These are phyloP conservation scores for Agrypnus murinus DNA, from an alignment of 2,888 invertebrate genomes.

Conservation along the genomic window DNA sequence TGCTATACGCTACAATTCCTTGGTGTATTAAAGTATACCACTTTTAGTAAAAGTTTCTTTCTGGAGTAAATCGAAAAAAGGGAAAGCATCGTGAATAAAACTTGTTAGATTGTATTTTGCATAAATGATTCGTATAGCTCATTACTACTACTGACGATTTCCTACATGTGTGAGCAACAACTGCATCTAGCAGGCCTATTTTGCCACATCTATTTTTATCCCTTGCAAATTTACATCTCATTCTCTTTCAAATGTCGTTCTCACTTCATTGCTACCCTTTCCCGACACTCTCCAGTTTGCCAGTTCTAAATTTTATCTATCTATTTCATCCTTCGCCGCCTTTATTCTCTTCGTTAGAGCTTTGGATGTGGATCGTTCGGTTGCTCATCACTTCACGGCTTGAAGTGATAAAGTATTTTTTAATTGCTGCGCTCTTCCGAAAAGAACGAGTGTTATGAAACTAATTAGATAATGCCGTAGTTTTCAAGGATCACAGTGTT, in stretches of 20 bases:
- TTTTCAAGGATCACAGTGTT: conserved; percentile 24
- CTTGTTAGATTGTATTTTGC: too few relatives aligned
- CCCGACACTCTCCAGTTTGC: conserved; percentile 34
- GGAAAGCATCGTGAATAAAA: too few relatives aligned
- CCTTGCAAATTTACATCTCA: conserved; percentile 63
- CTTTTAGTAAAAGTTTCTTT: background rate
- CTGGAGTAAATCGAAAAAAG: background rate
- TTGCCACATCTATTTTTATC: conserved; percentile 57
- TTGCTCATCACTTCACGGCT: conserved; percentile 31
- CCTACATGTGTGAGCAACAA: conserved; percentile 50
- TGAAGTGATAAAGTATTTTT: conserved; percentile 45
- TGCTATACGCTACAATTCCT: conserved; percentile 19
- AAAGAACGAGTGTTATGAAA: conserved; percentile 41
- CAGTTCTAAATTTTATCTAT: conserved; percentile 53
- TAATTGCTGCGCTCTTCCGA: conserved; percentile 39
- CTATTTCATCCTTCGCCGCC: conserved; percentile 54
- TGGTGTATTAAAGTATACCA: conserved; percentile 16
- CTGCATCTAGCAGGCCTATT: conserved; percentile 45
- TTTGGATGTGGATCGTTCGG: conserved; percentile 19
- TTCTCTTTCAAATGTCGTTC: conserved; percentile 55
- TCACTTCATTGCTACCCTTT: conserved; percentile 56
- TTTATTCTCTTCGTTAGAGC: conserved; percentile 36
- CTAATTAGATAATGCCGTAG: conserved; percentile 48
- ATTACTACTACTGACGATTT: conserved; percentile 15
- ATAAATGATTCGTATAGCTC: too few relatives aligned